Percentiles rank a stretch among this genome's conserved stretches.
These are phyloP conservation scores for Orussus abietinus DNA, from an alignment of 1,140 invertebrate genomes.

Conservation along the genomic window DNA sequence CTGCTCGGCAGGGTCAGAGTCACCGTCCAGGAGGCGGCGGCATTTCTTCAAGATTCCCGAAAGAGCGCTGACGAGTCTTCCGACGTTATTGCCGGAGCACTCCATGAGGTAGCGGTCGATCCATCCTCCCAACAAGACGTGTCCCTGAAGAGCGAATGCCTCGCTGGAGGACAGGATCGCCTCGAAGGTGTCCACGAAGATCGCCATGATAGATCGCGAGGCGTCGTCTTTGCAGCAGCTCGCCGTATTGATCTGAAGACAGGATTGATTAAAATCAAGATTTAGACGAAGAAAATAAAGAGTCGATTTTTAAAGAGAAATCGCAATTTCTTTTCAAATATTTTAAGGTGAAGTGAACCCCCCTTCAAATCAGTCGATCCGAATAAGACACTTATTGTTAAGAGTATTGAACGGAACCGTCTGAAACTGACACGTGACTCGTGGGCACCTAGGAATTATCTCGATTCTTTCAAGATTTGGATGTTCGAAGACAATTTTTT, in stretches of 20 bases:
- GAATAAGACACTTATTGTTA: too few relatives aligned
- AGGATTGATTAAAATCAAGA: conserved; percentile 6
- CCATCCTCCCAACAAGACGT: conserved; percentile 47
- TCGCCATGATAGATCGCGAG: conserved; percentile 37
- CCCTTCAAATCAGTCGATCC: too few relatives aligned
- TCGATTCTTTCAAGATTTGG: too few relatives aligned
- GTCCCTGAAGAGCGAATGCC: conserved; percentile 36
- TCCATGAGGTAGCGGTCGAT: conserved; percentile 43
- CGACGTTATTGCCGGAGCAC: conserved; percentile 33
- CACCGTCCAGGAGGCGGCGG: too few relatives aligned
- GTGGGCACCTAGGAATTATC: too few relatives aligned
- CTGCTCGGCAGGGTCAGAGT: too few relatives aligned
- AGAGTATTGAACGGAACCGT: too few relatives aligned
- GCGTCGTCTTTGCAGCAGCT: conserved; percentile 39
- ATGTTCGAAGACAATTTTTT: too few relatives aligned
- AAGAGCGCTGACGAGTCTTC: conserved; percentile 32
- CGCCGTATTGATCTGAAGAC: conserved; percentile 34
- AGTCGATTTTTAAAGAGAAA: too few relatives aligned
- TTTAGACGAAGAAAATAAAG: neutral
- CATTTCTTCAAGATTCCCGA: conserved; percentile 37
- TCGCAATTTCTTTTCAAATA: too few relatives aligned
- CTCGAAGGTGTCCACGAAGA: conserved; percentile 43
- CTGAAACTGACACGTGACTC: too few relatives aligned
- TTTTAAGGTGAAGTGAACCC: too few relatives aligned
- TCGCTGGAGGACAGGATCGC: conserved; percentile 35